Base-by-base conservation (phyloP, 1,140 invertebrate genomes). In the Centruroides vittatus region DNA sequence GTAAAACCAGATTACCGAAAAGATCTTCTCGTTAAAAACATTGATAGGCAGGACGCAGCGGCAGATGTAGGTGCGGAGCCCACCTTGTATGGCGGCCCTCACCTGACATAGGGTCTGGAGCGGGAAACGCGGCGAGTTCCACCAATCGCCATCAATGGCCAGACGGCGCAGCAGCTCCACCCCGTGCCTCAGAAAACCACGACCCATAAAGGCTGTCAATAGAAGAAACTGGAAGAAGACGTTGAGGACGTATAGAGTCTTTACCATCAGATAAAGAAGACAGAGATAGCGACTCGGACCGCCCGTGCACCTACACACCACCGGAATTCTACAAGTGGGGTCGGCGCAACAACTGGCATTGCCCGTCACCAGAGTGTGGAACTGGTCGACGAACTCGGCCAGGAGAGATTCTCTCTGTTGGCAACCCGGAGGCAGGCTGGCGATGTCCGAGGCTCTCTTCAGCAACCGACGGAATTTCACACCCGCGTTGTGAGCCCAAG, bases 1-100 rank as follows among this genome's bases (percentile, higher is more conserved):
- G 67, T 73, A 75, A 62, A 75, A 76, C 74, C 74, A 75, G 49
- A 76, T 69, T 57, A 76, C 71, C 5, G 71, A 71, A 61, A 78
- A 79, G 61, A 79, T 78, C 66, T 79, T 79, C 67, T 79, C 78
- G 67, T 79, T 79, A 70, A 79, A 79, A 41, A 79, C 71, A 64
- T 79, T 79, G 66, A 79, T 79, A 35, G 78, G 78, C 60, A 79
- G 68, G 13, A 78, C 77, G 63, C 78, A 79, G 65, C 78, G 78
- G 36, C 73, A 75, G n/a, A 71, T 73, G 67, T 74, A 75, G 35
- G 70, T 69, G 35, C 71, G 67, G 10, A 75, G 67, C 7, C 72
- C 70, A 8, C 73, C 73, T 61, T 73, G 72, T 35, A 74, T 71
- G 47, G 73, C 73, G 8, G 73, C 73, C 34, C 70, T 53, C 13